Evolutionary conservation across 2,888 invertebrate genomes (phyloP).

Genomic region (Athetis lepigone): DNA sequence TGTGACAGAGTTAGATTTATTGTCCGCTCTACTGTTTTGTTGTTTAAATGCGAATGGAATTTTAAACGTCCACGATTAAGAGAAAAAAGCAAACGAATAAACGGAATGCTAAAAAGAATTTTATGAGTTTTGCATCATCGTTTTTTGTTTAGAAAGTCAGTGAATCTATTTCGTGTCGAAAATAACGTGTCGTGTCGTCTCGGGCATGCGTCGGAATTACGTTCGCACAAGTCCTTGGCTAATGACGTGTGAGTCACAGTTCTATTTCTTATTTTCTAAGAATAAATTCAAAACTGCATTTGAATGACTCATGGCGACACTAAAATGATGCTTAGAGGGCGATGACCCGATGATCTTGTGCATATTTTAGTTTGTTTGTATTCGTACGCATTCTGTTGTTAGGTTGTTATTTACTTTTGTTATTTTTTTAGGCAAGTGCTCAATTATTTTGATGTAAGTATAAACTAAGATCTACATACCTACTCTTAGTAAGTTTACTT

Average conservation of each 20-base stretch:
- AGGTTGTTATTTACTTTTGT: conserved; percentile 34
- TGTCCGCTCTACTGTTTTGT: conserved; percentile 22
- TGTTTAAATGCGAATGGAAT: conserved; percentile 31
- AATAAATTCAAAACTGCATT: conserved; percentile 88
- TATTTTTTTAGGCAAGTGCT: conserved; percentile 25
- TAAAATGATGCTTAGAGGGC: conserved; percentile 77
- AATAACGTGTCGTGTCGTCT: conserved; percentile 69
- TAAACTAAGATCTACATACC: conserved; percentile 13
- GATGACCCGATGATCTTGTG: conserved; percentile 81
- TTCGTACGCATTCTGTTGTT: conserved; percentile 46
- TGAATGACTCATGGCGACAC: conserved; percentile 81
- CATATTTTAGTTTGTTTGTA: conserved; percentile 63
- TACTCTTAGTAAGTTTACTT: too few relatives aligned
- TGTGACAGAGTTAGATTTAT: conserved; percentile 44
- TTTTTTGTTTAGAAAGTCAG: conserved; percentile 44
- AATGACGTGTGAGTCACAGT: conserved; percentile 82
- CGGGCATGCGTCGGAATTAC: conserved; percentile 62
- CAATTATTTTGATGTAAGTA: conserved; percentile 20
- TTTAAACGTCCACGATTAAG: conserved; percentile 29
- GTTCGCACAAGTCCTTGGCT: conserved; percentile 80
- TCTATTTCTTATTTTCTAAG: conserved; percentile 89
- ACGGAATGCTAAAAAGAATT: conserved; percentile 14
- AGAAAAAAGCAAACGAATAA: conserved; percentile 20
- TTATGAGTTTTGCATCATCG: conserved; percentile 35
- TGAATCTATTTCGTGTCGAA: conserved; percentile 64